Percentiles rank a stretch among this genome's conserved stretches.
phyloP scores from a whole-genome alignment of 2,797 vertebrate genomes.

The Hylomyscus alleni region DNA sequence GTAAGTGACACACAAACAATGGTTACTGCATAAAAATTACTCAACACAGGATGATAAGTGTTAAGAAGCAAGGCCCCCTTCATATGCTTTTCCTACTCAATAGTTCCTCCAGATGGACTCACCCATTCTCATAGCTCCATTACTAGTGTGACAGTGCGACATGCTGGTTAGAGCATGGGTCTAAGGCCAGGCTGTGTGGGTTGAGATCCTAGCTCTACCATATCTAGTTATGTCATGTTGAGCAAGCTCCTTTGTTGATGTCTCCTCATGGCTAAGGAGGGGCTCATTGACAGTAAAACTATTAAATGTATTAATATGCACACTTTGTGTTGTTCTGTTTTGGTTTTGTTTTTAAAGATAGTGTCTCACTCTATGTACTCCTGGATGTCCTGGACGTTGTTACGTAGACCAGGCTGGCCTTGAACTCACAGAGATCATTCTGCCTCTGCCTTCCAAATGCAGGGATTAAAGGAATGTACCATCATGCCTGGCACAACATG shows the following conservation, averaged over 20 bases:
- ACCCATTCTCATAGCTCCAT: accelerated
- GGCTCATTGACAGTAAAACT: neutral
- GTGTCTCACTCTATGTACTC: neutral
- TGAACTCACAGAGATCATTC: neutral
- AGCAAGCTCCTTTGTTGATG: neutral
- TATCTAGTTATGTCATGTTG: neutral
- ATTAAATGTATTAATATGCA: neutral
- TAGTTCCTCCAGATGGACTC: neutral
- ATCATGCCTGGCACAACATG: neutral
- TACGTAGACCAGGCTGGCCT: neutral
- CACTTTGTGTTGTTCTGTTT: neutral
- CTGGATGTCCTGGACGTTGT: neutral
- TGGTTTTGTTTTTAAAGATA: neutral
- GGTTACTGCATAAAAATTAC: neutral
- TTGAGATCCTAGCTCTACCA: neutral
- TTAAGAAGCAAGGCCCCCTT: neutral
- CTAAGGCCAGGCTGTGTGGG: neutral
- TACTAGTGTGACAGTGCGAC: too few species aligned
- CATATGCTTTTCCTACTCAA: neutral
- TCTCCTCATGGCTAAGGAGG: neutral
- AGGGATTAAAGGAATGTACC: neutral
- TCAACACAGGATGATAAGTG: neutral
- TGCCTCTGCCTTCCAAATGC: neutral
- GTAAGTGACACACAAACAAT: neutral
- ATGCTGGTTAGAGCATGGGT: neutral